Base-by-base conservation (phyloP, 2,888 invertebrate genomes). In the Amiota communis region DNA sequence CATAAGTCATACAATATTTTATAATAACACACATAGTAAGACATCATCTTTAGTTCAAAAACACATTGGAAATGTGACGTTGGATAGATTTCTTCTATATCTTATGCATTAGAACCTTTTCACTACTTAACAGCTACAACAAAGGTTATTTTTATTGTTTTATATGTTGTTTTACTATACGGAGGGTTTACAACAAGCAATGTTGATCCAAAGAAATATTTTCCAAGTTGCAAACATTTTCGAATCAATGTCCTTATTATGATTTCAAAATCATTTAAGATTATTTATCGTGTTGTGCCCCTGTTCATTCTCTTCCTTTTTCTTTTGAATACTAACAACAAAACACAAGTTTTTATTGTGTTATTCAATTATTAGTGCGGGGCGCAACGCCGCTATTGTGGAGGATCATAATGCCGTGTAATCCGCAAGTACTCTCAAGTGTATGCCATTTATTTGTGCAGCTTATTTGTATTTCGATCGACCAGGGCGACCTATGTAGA, bases 371-470 rank as follows among this genome's bases (percentile, higher is more conserved):
- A 86, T 85, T 79, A 81, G 77, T 77, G 17, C 11, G 71, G 20
- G 17, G 61, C 48, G 61, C 64, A 64, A 23, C 15, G 12, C 72
- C 12, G 47, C 70, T 75, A 80, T 81, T 83, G 83, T 80, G 74
- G 77, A 74, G 76, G 77, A 84, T 81, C 76, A 86, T 80, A 81
- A 83, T 77, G 74, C 83, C 79, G 75, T 84, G 83, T 83, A 86
- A 86, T 83, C 86, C 83, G 75, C 76, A 78, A 78, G 78, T 80
- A 75, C 81, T 81, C 77, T 80, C 79, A 81, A 85, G 82, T 82
- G 82, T 83, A 83, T 85, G 86, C 85, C 86, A 83, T 85, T 77
- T 75, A 80, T 85, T 82, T 80, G 48, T 78, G 78, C 78, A 73
- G 84, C 74, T 74, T 75, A 47, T 79, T 48, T 56, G 51, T 63